These are phyloP conservation scores for Megaleporinus macrocephalus DNA, from an alignment of 2,113 vertebrate genomes.

Conservation along the genomic window DNA sequence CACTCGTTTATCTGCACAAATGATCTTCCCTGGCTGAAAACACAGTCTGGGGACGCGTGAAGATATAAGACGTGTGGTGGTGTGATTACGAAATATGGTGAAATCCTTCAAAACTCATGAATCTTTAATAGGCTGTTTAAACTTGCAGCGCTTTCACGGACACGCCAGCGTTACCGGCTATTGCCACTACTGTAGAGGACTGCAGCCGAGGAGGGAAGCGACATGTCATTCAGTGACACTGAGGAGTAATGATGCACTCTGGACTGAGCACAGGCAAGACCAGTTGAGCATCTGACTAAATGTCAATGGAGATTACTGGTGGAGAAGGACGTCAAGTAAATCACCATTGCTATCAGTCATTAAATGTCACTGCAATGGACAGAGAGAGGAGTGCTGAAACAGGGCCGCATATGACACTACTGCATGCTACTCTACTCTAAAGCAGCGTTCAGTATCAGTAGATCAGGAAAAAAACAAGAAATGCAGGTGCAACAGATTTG, in stretches of 20 bases:
- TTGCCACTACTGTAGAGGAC: not conserved
- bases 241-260: constrained; percentile 11
- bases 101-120: not conserved
- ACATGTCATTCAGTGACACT: constrained; percentile 3
- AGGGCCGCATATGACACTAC: not conserved
- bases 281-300: constrained; percentile 32
- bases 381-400: not conserved
- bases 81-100: not conserved
- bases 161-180: not conserved
- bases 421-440: not conserved
- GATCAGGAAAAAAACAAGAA: not conserved
- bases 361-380: constrained; percentile 26
- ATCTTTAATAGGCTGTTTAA: not conserved
- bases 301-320: constrained; percentile 34
- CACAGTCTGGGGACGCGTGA: not conserved
- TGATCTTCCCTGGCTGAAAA: not conserved
- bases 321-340: constrained; percentile 25
- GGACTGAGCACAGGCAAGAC: not conserved
- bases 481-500: not conserved
- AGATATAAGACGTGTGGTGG: not conserved
- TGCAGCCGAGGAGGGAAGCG: not conserved
- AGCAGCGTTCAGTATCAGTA: not conserved
- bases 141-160: not conserved
- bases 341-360: constrained; percentile 28
- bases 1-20: no score